Conservation (phyloP, 2,888 invertebrate genomes). For the Tetranychus truncatus region DNA sequence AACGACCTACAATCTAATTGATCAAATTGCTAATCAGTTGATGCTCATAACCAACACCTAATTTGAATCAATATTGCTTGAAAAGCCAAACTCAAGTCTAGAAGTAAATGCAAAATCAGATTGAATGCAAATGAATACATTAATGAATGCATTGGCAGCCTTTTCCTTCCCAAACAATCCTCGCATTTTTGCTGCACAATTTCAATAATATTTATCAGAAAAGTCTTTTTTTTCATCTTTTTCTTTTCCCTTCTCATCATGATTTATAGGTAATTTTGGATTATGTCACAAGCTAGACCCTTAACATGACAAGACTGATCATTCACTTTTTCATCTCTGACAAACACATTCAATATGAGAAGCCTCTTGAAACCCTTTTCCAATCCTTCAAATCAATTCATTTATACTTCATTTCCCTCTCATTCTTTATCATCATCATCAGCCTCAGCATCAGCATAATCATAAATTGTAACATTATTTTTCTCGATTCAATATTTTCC, state of each 20-base stretch:
- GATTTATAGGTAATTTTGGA: not conserved
- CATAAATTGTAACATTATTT: not conserved
- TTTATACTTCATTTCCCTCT: not conserved
- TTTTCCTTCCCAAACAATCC: too few species aligned
- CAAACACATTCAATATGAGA: not conserved
- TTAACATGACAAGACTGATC: not conserved
- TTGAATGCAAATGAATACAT: too few species aligned
- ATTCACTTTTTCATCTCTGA: not conserved
- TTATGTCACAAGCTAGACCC: not conserved
- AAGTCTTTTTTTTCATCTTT: not conserved
- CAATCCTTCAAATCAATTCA: not conserved
- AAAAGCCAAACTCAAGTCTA: too few species aligned
- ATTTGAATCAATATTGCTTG: too few species aligned
- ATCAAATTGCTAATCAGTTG: too few species aligned
- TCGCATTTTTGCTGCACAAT: too few species aligned
- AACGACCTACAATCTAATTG: too few species aligned
- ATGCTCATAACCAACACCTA: too few species aligned
- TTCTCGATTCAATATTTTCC: not conserved
- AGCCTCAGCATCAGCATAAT: not conserved
- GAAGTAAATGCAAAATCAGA: too few species aligned
- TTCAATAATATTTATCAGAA: too few species aligned
- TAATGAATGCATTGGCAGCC: too few species aligned
- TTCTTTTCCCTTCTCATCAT: not conserved
- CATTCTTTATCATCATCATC: not conserved
- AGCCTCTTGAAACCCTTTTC: not conserved